phyloP scores from a whole-genome alignment of 2,888 invertebrate species.

The Napeogenes sylphis region DNA sequence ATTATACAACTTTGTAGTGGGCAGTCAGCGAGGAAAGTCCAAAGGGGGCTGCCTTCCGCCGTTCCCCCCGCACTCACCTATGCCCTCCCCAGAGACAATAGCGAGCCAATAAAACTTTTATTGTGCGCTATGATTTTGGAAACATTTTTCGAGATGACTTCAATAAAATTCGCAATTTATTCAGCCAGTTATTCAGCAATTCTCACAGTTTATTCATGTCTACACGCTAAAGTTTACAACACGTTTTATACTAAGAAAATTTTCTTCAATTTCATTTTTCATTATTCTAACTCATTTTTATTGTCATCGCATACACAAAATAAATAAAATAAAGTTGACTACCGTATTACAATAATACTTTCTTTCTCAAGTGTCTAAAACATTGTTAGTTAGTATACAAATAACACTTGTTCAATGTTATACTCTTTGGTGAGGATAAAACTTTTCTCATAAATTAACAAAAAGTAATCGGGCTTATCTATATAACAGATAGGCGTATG shows the following conservation, averaged over 20 bases:
- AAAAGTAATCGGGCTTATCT: constrained; percentile 35
- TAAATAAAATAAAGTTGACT: constrained; percentile 8
- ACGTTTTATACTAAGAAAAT: constrained; percentile 22
- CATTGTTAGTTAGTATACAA: constrained; percentile 20
- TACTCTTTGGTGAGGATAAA: constrained; percentile 32
- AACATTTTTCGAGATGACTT: constrained; percentile 68
- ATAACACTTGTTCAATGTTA: constrained; percentile 29
- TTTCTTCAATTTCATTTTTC: constrained; percentile 21
- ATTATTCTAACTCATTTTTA: constrained; percentile 13
- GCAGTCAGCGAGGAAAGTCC: constrained; percentile 32
- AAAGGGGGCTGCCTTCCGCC: constrained; percentile 35
- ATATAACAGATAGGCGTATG: constrained; percentile 26
- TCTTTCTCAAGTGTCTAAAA: constrained; percentile 11
- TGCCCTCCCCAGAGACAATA: constrained; percentile 55
- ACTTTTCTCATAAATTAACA: constrained; percentile 35
- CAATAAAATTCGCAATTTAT: constrained; percentile 68
- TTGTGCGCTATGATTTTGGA: constrained; percentile 67
- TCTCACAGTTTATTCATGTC: constrained; percentile 50
- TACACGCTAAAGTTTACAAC: constrained; percentile 34
- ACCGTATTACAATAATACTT: constrained; percentile 1
- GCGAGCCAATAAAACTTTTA: constrained; percentile 72
- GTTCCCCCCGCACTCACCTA: constrained; percentile 38
- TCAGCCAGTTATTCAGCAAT: constrained; percentile 47
- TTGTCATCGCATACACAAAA: neutral
- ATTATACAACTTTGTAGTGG: constrained; percentile 50